Evolutionary conservation across 2,113 vertebrate genomes (phyloP), one percentile per base, ranked within the genome.

Genomic region (Puntigrus tetrazona): DNA sequence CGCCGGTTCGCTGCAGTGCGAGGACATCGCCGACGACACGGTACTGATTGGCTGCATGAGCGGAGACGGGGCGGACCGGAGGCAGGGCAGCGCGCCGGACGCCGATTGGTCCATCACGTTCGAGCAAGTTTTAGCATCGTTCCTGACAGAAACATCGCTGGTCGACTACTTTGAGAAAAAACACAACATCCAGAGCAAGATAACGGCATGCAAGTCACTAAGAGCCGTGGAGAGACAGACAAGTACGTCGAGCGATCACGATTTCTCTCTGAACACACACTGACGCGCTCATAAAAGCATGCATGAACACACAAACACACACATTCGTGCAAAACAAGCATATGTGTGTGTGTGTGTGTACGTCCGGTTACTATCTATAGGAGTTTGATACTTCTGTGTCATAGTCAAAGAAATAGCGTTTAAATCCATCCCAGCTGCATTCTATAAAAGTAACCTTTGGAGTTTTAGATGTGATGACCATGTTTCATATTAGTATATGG

Each of bases 161-260:
- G 98, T 99, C 25, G 95, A 96, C 90, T 99, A 96, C 91, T 99
- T 99, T 69, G 98, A 99, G 91, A 97, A 95, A 81, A 97, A 94
- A 87, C 92, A 92, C 18, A 94, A 97, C 90, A 93, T 99, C 75
- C 89, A 91, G 8, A 90, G 86, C 76, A 98, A 96, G 92, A 95
- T 98, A 88, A 89, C 86, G 0, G 70, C 88, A 47, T 93, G 93
- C 70, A 97, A 95, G 89, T 94, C 94, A 7, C 96, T 97, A 81
- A 95, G 94, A 89, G 96, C 91, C 0, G 94, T 97, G 27, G 97
- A 97, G 89, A 95, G 97, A 67, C 98, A 98, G 89, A 94, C 93
- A 59, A 98, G 97, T 91, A 95, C 96, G 1, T 91, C 94, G 88
- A 98, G 97, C 1, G 97, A 99, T 88, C 94, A 95, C 0, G 97